Base-by-base conservation (phyloP, 2,888 invertebrate genomes). In the Drosophila nr. medialis region DNA sequence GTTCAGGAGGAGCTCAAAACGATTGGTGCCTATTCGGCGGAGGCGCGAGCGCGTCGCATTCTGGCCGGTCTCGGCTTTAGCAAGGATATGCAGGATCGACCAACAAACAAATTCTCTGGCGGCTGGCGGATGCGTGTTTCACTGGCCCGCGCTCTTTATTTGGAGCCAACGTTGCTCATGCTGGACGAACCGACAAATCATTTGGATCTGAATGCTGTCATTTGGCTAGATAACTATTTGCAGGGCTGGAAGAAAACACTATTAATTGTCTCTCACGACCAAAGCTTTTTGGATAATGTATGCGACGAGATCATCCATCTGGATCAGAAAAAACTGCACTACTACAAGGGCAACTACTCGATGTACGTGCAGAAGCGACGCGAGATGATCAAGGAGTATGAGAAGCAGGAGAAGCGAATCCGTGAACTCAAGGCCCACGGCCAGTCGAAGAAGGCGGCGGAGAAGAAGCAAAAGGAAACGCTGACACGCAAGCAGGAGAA, bases 91-190 rank as follows among this genome's bases (percentile, higher is more conserved):
- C 99, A 99, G 92, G 95, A 98, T 93, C 94, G 99, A 72, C 95
- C 98, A 40, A 97, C 97, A 0, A 97, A 97, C 93, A 96, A 97
- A 92, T 97, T 97, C 92, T 97, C 97, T 66, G 97, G 97, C 87
- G 99, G 99, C 54, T 99, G 99, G 99, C 95, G 99, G 80, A 99
- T 99, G 99, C 96, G 99, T 91, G 99, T 99, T 6, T 99, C 99
- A 0, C 94, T 99, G 49, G 99, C 99, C 1, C 95, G 99, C 92
- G 99, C 99, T 4, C 94, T 99, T 27, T 99, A 99, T 92, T 94
- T 99, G 71, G 99, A 99, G 93, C 99, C 99, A 0, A 99, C 99
- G 2, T 94, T 99, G n/a, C 94, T 99, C 32, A 94, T 99, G 92
- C 95, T 99, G 38, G 99, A 99, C 93, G 99, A 99, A 95, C 99